Evolutionary conservation across 1,140 invertebrate genomes (phyloP), one percentile per base, ranked within the genome.

Genomic region (Diuraphis noxia): DNA sequence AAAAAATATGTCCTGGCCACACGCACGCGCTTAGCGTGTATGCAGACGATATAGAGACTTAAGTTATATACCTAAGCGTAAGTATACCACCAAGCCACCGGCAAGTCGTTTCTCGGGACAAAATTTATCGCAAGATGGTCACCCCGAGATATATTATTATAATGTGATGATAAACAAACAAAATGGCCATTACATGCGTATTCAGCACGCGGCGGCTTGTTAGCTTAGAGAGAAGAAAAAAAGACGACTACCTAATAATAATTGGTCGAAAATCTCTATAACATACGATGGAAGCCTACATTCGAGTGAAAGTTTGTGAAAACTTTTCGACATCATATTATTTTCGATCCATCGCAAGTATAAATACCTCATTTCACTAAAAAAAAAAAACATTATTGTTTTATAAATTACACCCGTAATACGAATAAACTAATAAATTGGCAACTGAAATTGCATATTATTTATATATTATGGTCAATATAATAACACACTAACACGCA

Each of bases 281-380:
- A 13, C 17, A 34, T n/a, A 5, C 40, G 63, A 6, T 1, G n/a
- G 34, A 79, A 40, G 41, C 88, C 88, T 89, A 89, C 63, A 89
- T 79, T 41, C 40, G 30, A 89, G 88, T 89, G 88, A 89, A 89
- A 89, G 88, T 89, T 89, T 89, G 40, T 40, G 87, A 88, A 88
- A 88, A 88, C 84, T 86, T 86, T 10, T n/a, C 19, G 9, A 25
- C 36, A 8, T 9, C 77, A 3, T 36, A 36, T 79, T 79, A 79
- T 79, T 36, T 79, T 79, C n/a, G 19, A 79, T 79, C 2, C 6
- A 19, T 79, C 34, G 34, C 21, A 23, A 36, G 36, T 38, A 43
- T 43, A 72, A 13, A 72, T 13, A 13, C 56, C 56, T 72, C 19
- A n/a, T 72, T 72, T 72, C 13, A 72, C 56, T 72, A 13, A 72